Conservation (phyloP, 2,113 vertebrate genomes). For the Datnioides undecimradiatus region DNA sequence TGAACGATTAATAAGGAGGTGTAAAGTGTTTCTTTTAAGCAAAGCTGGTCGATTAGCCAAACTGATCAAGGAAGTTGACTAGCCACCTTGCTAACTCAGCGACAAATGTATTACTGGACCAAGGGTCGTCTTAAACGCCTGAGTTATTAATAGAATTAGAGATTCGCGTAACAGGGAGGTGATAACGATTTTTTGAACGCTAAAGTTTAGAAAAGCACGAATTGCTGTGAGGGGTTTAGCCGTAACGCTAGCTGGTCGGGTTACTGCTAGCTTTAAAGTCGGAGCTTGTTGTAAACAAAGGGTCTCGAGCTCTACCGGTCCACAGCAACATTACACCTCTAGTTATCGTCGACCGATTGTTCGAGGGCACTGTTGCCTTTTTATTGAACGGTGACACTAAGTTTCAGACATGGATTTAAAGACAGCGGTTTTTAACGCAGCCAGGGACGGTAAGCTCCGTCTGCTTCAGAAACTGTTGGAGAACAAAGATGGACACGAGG, state of each 20-base stretch:
- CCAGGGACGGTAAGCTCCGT: slow-evolving; percentile 96
- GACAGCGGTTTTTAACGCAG: slow-evolving; percentile 98
- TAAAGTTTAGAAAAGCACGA: background rate
- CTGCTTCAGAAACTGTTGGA: slow-evolving; percentile 95
- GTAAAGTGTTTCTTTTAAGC: slow-evolving; percentile 26
- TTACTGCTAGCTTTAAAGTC: slow-evolving; percentile 34
- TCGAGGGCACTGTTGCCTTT: background rate
- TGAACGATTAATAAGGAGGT: slow-evolving; percentile 17
- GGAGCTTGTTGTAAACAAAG: slow-evolving; percentile 78
- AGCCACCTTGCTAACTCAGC: slow-evolving; percentile 52
- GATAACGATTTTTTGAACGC: background rate
- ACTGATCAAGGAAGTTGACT: slow-evolving; percentile 67
- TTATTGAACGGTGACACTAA: background rate
- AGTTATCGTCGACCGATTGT: background rate
- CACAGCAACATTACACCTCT: background rate
- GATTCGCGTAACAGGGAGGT: background rate
- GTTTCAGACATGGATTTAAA: slow-evolving; percentile 92
- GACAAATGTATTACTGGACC: slow-evolving; percentile 47
- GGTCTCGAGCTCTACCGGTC: slow-evolving; percentile 35
- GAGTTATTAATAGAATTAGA: slow-evolving; percentile 3
- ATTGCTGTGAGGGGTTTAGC: background rate
- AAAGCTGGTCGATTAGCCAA: slow-evolving; percentile 62
- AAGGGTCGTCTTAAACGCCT: slow-evolving; percentile 35
- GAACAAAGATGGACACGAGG: slow-evolving; percentile 93
- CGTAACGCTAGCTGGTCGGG: slow-evolving; percentile 1